Conservation (phyloP, 2,797 vertebrate genomes). For the Pteronotus mesoamericanus region DNA sequence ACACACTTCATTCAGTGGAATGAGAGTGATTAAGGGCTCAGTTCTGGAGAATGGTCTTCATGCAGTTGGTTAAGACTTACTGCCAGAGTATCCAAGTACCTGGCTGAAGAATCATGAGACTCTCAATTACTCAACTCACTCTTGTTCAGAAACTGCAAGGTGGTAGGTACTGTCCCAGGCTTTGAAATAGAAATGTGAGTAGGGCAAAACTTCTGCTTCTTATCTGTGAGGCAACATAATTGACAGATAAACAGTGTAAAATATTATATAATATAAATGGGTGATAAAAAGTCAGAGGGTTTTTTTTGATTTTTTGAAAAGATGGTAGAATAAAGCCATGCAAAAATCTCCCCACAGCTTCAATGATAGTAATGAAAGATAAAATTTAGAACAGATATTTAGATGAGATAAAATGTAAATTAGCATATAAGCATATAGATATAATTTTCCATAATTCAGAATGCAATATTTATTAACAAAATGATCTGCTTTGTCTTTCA, state of each 20-base stretch:
- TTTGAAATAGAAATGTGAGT: not conserved
- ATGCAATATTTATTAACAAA: not conserved
- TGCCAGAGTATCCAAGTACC: not conserved
- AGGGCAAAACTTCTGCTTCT: not conserved
- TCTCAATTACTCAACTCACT: not conserved
- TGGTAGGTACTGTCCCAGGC: not conserved
- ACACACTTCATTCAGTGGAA: not conserved
- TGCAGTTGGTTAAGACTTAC: not conserved
- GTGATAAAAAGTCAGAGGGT: not conserved
- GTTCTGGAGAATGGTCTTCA: not conserved
- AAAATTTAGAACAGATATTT: not conserved
- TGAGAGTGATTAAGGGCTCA: not conserved
- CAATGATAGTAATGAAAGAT: not conserved
- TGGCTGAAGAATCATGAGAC: not conserved
- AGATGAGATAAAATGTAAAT: not conserved
- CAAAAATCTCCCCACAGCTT: not conserved
- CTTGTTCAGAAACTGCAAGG: not conserved
- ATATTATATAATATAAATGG: not conserved
- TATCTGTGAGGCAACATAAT: not conserved
- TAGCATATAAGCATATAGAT: not conserved
- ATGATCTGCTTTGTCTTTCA: not conserved
- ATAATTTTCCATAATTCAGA: not conserved
- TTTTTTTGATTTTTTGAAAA: not conserved
- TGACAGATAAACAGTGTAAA: not conserved
- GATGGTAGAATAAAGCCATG: not conserved